Evolutionary conservation across 1,140 invertebrate genomes (phyloP).

Genomic region (Aphelinus certus): DNA sequence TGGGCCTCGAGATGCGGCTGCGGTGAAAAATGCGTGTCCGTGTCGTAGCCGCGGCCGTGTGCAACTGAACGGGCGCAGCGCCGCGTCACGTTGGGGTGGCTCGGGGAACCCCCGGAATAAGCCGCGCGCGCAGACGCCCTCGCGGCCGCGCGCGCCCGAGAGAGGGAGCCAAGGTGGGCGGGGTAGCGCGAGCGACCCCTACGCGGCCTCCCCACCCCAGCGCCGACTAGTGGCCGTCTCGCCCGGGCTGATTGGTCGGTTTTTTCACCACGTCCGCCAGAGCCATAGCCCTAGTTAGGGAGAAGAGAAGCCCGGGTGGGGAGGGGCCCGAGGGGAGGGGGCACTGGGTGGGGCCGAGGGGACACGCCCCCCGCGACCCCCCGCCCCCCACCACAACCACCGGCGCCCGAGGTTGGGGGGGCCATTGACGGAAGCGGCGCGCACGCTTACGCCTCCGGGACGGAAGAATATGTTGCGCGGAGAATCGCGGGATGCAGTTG

Average conservation of each 20-base stretch:
- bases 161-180: no score
- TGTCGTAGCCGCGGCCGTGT: conserved; percentile 64
- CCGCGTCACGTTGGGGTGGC: conserved; percentile 59
- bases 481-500: no score
- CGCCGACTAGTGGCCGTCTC: conserved; percentile 62
- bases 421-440: not conserved
- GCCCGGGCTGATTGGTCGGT: conserved; percentile 65
- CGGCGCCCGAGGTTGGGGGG: no score
- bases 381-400: not conserved
- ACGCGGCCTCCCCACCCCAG: conserved; percentile 26
- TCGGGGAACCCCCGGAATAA: conserved; percentile 26
- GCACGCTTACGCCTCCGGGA: not conserved
- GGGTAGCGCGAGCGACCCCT: no score
- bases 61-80: conserved; percentile 61
- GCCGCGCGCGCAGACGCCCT: no score
- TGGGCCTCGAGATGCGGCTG: conserved; percentile 1
- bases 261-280: conserved; percentile 58
- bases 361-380: not conserved
- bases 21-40: conserved; percentile 45
- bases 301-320: conserved; percentile 48
- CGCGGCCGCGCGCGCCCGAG: no score
- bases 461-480: no score
- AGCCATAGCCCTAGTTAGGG: conserved; percentile 66
- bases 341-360: no score
- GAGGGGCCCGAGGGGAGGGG: no score